Percentiles rank a stretch among this genome's conserved stretches.
Conservation (phyloP, 2,797 vertebrate species). For the Rhinophrynus dorsalis region DNA sequence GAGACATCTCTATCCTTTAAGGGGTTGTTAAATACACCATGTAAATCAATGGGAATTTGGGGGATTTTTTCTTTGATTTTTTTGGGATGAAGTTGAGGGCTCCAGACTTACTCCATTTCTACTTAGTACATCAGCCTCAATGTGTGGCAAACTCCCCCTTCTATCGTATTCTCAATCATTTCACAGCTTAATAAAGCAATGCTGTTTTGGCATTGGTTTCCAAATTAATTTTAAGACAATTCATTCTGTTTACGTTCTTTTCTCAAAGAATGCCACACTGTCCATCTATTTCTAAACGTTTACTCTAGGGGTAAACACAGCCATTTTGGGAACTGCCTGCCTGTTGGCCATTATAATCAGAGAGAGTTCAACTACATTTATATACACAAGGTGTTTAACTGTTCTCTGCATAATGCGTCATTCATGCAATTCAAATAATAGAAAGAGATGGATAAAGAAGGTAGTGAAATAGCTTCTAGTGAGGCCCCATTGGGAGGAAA, state of each 20-base stretch:
- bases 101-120: no score
- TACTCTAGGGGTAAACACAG: conserved; percentile 41
- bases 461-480: neutral
- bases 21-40: no score
- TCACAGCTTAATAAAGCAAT: conserved; percentile 9
- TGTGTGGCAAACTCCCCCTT: conserved; percentile 2
- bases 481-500: no score
- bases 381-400: conserved; percentile 42
- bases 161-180: conserved; percentile 7
- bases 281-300: conserved; percentile 45
- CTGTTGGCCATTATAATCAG: conserved; percentile 43
- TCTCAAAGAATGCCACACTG: conserved; percentile 42
- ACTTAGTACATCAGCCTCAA: no score
- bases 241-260: conserved; percentile 44
- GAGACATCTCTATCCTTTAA: no score
- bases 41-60: no score
- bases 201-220: conserved; percentile 17
- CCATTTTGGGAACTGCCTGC: conserved; percentile 36
- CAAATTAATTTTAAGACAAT: conserved; percentile 37
- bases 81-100: no score
- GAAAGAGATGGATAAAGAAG: neutral
- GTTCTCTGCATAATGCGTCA: conserved; percentile 13
- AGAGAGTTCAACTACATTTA: conserved; percentile 17
- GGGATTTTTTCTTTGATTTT: no score
- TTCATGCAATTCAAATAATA: conserved; percentile 14